A percentile compares a stretch with the other conserved stretches of the same genome.
phyloP scores from a whole-genome alignment of 2,113 vertebrate species.

The Etheostoma cragini region DNA sequence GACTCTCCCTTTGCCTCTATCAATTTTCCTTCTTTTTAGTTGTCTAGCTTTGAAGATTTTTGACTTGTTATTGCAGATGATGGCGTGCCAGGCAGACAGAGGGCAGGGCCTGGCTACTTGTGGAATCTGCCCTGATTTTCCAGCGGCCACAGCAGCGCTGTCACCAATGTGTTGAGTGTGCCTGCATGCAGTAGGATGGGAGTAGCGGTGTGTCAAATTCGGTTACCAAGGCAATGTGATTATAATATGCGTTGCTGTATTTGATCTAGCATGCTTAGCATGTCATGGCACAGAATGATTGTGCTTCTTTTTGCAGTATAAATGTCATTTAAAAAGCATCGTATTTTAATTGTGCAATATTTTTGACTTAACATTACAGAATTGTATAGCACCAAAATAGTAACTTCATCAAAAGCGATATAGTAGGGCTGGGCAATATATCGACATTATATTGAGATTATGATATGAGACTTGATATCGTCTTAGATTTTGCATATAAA shows the following conservation, averaged over 20 bases:
- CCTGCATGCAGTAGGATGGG: neutral
- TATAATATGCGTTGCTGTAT: conserved; percentile 2
- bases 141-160: neutral
- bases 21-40: conserved; percentile 5
- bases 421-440: no score
- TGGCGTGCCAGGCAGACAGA: conserved; percentile 20
- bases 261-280: neutral
- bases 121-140: conserved; percentile 32
- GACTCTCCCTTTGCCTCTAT: conserved; percentile 3
- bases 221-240: conserved; percentile 42
- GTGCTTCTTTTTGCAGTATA: neutral
- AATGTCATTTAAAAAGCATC: conserved; percentile 4
- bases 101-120: conserved; percentile 35
- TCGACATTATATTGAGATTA: no score
- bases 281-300: conserved; percentile 12
- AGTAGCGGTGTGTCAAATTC: conserved; percentile 7
- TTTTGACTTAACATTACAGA: neutral
- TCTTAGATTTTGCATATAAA: no score
- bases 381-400: neutral
- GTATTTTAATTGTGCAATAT: neutral
- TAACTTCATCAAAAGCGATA: neutral
- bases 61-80: conserved; percentile 42
- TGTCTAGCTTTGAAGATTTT: conserved; percentile 52
- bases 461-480: no score
- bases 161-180: conserved; percentile 4